These are phyloP conservation scores for Falco punctatus DNA, from an alignment of 2,113 vertebrate genomes.

Conservation along the genomic window DNA sequence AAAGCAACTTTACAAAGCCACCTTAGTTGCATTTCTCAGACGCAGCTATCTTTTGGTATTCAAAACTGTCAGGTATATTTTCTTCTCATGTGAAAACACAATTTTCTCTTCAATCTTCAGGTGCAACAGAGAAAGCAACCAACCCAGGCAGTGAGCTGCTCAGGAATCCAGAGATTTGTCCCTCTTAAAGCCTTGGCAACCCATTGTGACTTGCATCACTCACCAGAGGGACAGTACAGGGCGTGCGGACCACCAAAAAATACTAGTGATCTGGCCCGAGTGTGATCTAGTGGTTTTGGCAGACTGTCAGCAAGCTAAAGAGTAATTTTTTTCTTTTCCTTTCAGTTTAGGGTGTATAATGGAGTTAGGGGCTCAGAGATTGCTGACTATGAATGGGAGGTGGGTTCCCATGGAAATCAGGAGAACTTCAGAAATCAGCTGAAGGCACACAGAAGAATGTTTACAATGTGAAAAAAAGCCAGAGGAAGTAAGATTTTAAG, in stretches of 20 bases:
- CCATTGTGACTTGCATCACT: not conserved
- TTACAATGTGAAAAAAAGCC: not conserved
- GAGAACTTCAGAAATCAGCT: not conserved
- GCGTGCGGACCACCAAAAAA: not conserved
- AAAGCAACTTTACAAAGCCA: slow-evolving; percentile 5
- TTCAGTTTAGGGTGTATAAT: not conserved
- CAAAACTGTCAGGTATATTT: slow-evolving; percentile 47
- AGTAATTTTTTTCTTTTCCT: not conserved
- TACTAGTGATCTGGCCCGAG: not conserved
- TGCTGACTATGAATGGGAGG: not conserved
- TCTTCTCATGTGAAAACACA: slow-evolving; percentile 34
- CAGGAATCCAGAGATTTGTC: not conserved
- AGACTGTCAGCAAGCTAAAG: not conserved
- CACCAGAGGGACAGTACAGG: not conserved
- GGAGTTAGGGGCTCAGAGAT: not conserved
- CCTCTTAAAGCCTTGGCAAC: not conserved
- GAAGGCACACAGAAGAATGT: not conserved
- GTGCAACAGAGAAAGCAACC: not conserved
- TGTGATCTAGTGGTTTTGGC: not conserved
- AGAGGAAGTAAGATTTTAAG: not conserved
- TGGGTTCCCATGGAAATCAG: not conserved
- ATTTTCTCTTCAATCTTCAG: slow-evolving; percentile 31
- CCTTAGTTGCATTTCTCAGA: not conserved
- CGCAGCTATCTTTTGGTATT: not conserved
- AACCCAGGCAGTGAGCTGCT: not conserved